phyloP scores from a whole-genome alignment of 2,797 vertebrate genomes.

The Ispidina lecontei region DNA sequence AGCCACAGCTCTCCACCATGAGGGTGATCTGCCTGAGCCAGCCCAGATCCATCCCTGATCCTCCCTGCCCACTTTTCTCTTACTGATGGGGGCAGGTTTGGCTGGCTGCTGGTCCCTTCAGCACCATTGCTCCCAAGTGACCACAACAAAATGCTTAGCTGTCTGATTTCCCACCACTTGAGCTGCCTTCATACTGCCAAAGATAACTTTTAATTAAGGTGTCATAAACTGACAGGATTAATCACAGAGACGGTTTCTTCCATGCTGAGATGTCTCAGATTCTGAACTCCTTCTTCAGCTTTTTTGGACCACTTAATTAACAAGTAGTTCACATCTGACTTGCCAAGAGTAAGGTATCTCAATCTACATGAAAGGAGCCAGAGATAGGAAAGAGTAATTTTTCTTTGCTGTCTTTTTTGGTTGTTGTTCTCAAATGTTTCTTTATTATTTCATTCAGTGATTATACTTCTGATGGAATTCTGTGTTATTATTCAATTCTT shows the following conservation, averaged over 20 bases:
- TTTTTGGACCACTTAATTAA: slow-evolving; percentile 21
- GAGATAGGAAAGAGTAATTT: not conserved
- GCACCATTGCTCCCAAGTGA: not conserved
- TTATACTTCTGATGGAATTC: not conserved
- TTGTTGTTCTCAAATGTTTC: not conserved
- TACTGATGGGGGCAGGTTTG: not conserved
- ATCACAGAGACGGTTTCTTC: not conserved
- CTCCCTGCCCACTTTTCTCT: accelerated
- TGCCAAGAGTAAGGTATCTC: not conserved
- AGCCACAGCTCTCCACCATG: not conserved
- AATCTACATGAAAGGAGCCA: not conserved
- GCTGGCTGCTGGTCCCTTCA: not conserved
- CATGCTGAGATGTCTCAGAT: not conserved
- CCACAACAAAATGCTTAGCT: not conserved
- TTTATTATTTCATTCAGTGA: not conserved
- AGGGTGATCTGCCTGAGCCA: accelerated
- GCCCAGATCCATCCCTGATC: accelerated
- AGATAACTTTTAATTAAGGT: slow-evolving; percentile 22
- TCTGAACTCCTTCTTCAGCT: not conserved
- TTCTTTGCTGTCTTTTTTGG: not conserved
- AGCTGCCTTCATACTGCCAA: not conserved
- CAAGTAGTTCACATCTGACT: not conserved
- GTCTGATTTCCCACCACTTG: not conserved
- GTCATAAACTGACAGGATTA: not conserved
- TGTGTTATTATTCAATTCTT: not conserved